These are phyloP conservation scores for Phortica variegata DNA, from an alignment of 1,140 invertebrate genomes.

Conservation along the genomic window DNA sequence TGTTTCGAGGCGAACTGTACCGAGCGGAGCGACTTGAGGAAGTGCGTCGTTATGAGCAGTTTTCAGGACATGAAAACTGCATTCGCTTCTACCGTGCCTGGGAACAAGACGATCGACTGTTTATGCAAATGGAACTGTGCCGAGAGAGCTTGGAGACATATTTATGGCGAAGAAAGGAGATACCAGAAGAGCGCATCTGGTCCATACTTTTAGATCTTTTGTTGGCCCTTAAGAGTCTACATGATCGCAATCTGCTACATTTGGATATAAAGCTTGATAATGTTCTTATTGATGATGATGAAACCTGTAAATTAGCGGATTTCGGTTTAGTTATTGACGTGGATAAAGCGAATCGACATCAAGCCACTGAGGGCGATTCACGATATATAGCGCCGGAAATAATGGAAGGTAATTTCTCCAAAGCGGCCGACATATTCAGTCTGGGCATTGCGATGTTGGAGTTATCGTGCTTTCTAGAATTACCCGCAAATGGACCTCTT, in stretches of 20 bases:
- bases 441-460: slow-evolving; percentile 75
- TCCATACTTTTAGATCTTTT: slow-evolving; percentile 48
- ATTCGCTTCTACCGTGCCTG: slow-evolving; percentile 71
- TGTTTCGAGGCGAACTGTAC: slow-evolving; percentile 65
- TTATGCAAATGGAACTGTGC: slow-evolving; percentile 75
- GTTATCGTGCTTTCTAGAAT: slow-evolving; percentile 69
- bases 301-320: slow-evolving; percentile 71
- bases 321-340: slow-evolving; percentile 74
- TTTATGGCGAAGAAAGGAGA: slow-evolving; percentile 50
- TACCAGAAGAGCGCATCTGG: slow-evolving; percentile 58
- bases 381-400: slow-evolving; percentile 76
- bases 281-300: slow-evolving; percentile 66
- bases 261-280: slow-evolving; percentile 79
- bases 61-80: slow-evolving; percentile 69
- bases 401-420: slow-evolving; percentile 65
- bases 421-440: slow-evolving; percentile 67
- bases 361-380: slow-evolving; percentile 71
- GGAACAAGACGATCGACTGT: slow-evolving; percentile 72
- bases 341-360: slow-evolving; percentile 55
- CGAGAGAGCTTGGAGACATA: slow-evolving; percentile 59
- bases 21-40: slow-evolving; percentile 66
- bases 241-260: slow-evolving; percentile 69
- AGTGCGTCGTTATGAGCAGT: slow-evolving; percentile 69
- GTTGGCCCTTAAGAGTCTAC: slow-evolving; percentile 67
- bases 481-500: slow-evolving; percentile 67